Evolutionary conservation across 2,797 vertebrate genomes (phyloP).

Genomic region (Xenops minutus): DNA sequence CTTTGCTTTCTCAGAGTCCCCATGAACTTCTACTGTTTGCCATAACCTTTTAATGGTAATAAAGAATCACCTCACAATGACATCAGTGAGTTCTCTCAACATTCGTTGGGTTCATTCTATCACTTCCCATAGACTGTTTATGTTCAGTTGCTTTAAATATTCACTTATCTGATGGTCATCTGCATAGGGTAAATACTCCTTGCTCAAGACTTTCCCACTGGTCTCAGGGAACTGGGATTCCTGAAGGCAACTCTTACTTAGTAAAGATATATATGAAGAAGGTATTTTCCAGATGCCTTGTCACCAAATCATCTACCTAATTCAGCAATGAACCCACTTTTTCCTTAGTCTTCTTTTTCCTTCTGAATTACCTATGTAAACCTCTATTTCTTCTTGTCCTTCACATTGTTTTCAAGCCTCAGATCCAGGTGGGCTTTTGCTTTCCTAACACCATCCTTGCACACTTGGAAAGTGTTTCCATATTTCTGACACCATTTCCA

Average conservation of each 20-base stretch:
- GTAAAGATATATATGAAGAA: not conserved
- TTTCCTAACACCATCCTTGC: not conserved
- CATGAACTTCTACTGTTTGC: not conserved
- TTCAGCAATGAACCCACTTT: not conserved
- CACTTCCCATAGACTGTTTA: not conserved
- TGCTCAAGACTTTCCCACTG: not conserved
- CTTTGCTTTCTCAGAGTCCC: not conserved
- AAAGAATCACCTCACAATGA: not conserved
- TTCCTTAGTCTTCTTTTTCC: not conserved
- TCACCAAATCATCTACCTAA: not conserved
- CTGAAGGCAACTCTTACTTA: not conserved
- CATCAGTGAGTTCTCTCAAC: not conserved
- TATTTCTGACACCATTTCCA: not conserved
- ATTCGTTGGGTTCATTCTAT: accelerated
- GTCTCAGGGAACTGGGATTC: not conserved
- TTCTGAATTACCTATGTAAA: not conserved
- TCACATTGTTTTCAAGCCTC: not conserved
- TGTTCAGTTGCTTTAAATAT: not conserved
- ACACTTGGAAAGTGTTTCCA: not conserved
- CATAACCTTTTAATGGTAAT: not conserved
- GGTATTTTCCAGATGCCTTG: not conserved
- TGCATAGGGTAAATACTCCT: not conserved
- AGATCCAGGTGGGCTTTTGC: accelerated
- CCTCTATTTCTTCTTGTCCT: not conserved
- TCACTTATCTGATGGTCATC: not conserved